Conservation (phyloP, 2,113 vertebrate species). For the Periophthalmus modestus region DNA sequence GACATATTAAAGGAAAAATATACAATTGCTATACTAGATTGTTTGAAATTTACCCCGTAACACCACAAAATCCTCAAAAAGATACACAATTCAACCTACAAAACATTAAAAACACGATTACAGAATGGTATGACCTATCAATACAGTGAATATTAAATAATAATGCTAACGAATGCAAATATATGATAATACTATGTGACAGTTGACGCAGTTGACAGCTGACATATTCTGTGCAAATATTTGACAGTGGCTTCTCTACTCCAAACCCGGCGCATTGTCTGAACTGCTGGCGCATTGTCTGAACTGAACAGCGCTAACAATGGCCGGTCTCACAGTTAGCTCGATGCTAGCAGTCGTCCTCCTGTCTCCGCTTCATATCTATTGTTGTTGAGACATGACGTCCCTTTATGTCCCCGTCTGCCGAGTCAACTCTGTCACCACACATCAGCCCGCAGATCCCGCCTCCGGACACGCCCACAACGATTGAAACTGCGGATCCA, state of each 20-base stretch:
- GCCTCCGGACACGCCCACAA: not conserved
- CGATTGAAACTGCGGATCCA: not conserved
- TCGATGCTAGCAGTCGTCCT: not conserved
- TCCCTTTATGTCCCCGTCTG: conserved; percentile 21
- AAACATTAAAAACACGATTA: not conserved
- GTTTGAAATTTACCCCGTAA: no score
- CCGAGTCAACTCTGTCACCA: conserved; percentile 40
- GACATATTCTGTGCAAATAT: conserved; percentile 1
- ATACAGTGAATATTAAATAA: not conserved
- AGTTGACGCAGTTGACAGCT: not conserved
- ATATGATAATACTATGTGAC: not conserved
- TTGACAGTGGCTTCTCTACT: not conserved
- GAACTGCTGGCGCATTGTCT: conserved; percentile 4
- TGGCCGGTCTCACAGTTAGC: not conserved
- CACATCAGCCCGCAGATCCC: not conserved
- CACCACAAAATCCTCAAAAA: not conserved
- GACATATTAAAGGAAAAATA: no score
- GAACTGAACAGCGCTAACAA: conserved; percentile 11
- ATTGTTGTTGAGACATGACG: conserved; percentile 59
- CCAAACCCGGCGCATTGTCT: not conserved
- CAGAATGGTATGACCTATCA: not conserved
- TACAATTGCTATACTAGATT: no score
- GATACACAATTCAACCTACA: not conserved
- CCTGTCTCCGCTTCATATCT: conserved; percentile 32
- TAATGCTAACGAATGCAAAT: not conserved